These are phyloP conservation scores for Spisula subtruncata DNA, from an alignment of 2,888 invertebrate genomes.

Conservation along the genomic window DNA sequence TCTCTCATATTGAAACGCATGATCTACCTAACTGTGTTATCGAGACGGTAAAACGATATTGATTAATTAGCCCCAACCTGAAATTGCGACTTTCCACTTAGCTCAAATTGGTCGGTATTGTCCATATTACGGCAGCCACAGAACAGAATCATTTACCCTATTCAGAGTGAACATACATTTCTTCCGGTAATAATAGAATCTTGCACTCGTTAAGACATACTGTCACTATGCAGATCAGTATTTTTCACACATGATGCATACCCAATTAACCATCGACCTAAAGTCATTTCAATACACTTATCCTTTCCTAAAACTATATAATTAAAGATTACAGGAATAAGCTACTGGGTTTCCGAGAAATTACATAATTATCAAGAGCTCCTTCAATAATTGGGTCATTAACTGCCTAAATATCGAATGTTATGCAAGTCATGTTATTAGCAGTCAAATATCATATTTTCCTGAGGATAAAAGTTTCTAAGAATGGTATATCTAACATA, in stretches of 20 bases:
- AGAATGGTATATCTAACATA: too few relatives aligned
- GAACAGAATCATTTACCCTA: too few relatives aligned
- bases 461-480: too few relatives aligned
- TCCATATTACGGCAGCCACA: too few relatives aligned
- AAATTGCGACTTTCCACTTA: too few relatives aligned
- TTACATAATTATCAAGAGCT: neutral
- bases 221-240: neutral
- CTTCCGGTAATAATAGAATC: neutral
- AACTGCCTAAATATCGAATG: neutral
- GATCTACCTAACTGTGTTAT: too few relatives aligned
- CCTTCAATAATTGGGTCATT: neutral
- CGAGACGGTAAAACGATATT: too few relatives aligned
- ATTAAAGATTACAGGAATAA: neutral
- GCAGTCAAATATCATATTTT: too few relatives aligned
- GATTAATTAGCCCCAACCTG: too few relatives aligned
- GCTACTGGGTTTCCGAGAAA: neutral
- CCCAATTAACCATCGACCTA: neutral
- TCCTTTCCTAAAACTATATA: neutral
- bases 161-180: neutral
- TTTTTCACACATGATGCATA: neutral
- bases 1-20: too few relatives aligned
- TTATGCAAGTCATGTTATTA: neutral
- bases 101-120: too few relatives aligned
- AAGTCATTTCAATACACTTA: neutral
- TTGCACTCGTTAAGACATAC: constrained; percentile 4